Base-by-base conservation (phyloP, 2,113 vertebrate genomes). In the Gallinago paraguaiae region DNA sequence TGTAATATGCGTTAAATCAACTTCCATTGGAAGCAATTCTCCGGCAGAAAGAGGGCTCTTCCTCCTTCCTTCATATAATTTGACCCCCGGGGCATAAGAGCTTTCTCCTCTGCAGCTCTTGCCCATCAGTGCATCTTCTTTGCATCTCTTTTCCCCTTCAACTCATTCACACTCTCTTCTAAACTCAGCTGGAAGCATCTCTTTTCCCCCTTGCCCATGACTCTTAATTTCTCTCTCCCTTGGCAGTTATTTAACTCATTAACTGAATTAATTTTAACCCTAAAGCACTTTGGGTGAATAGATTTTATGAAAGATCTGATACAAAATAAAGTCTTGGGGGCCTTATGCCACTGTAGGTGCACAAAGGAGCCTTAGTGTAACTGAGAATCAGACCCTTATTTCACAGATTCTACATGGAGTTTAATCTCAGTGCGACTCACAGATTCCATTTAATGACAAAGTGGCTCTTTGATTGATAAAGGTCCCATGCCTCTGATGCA, bases 141-240 rank as follows among this genome's bases (percentile, higher is more conserved):
- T 95, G 94, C 94, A 92, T 94, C 90, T 93, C 93, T 93, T 92
- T 95, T 82, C 92, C 95, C 95, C 94, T 94, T 37, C 93, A 90
- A 85, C 87, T 96, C 95, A 76, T 91, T 91, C 95, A 70, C 86
- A 33, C 83, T 92, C 95, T 59, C 88, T 95, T 64, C 77, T 37
- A 86, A 96, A 95, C 92, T 93, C 96, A 95, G 90, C 93, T 96
- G 83, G 93, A 97, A 97, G 95, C 93, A 19, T 82, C 95, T 94
- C 74, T 96, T 93, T 92, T 95, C 96, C 95, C 95, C 69, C 88
- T 96, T 94, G 95, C 91, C 96, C 92, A 27, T 87, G 93, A 86
- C 95, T 97, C 95, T 96, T 96, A 97, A 96, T 97, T 97, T 94
- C 91, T 81, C 91, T 96, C 95, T 95, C 93, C 94, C 95, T 96